Percentiles rank a stretch among this genome's conserved stretches.
phyloP scores from a whole-genome alignment of 2,888 invertebrate species.

The Tetheella fluctuosa region DNA sequence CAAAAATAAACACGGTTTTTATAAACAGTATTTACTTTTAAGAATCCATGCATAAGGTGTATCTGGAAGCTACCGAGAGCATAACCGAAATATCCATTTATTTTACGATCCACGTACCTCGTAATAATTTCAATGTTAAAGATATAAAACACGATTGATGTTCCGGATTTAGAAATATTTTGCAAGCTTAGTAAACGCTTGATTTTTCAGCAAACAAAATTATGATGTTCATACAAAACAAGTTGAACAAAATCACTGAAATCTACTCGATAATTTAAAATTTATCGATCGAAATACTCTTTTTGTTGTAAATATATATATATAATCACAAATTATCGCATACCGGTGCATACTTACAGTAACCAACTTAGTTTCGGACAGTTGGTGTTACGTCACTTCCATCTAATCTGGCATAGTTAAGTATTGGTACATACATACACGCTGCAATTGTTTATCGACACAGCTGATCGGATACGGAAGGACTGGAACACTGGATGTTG shows the following conservation, averaged over 20 bases:
- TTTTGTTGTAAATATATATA: no score
- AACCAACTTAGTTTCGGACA: neutral
- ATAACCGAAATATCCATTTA: conserved; percentile 34
- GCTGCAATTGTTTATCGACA: conserved; percentile 1
- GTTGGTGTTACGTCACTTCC: neutral
- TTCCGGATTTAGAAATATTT: conserved; percentile 44
- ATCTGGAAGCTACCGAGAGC: conserved; percentile 32
- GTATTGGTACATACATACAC: neutral
- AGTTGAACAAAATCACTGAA: neutral
- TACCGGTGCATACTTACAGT: neutral
- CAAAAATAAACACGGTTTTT: conserved; percentile 30
- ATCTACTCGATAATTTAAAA: no score
- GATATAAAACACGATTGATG: conserved; percentile 49
- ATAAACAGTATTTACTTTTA: conserved; percentile 25
- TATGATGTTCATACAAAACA: conserved; percentile 21
- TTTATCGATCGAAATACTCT: no score
- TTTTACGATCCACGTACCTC: conserved; percentile 43
- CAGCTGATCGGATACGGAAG: neutral
- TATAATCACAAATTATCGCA: conserved; percentile 12
- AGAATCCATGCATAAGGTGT: conserved; percentile 29
- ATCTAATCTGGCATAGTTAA: neutral
- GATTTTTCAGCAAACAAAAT: conserved; percentile 20
- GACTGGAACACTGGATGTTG: neutral
- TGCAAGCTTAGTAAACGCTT: conserved; percentile 21
- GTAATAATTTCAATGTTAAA: conserved; percentile 51